These are phyloP conservation scores for Lerema accius DNA, from an alignment of 1,140 invertebrate species.

Conservation along the genomic window DNA sequence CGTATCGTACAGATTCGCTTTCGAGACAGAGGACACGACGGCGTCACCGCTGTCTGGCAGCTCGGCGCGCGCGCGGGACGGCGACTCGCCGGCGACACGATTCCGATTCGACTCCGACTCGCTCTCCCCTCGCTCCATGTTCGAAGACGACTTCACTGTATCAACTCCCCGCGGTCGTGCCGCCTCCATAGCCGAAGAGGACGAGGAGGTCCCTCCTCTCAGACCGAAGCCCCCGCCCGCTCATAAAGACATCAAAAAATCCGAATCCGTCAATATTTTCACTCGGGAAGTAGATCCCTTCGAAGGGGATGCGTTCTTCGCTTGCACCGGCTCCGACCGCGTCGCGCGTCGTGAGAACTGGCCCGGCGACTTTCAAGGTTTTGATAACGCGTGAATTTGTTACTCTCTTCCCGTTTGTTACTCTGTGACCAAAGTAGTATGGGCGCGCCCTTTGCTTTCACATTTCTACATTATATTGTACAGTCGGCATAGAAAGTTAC, in stretches of 20 bases:
- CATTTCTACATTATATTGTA: not conserved
- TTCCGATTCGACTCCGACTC: conserved; percentile 78
- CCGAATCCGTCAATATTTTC: conserved; percentile 94
- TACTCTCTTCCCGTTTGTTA: conserved; percentile 31
- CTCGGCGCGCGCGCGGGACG: conserved; percentile 52
- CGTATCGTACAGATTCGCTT: conserved; percentile 55
- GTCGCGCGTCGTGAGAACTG: conserved; percentile 75
- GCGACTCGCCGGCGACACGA: conserved; percentile 77
- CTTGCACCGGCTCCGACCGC: conserved; percentile 78
- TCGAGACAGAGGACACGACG: conserved; percentile 63
- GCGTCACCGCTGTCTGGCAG: conserved; percentile 66
- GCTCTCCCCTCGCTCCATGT: conserved; percentile 82
- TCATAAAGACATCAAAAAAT: conserved; percentile 88
- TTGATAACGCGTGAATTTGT: conserved; percentile 73
- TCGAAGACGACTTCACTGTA: conserved; percentile 88
- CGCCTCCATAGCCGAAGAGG: conserved; percentile 75
- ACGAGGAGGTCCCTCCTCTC: conserved; percentile 67
- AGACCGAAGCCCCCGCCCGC: conserved; percentile 46
- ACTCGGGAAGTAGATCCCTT: conserved; percentile 90
- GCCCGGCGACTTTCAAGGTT: conserved; percentile 74
- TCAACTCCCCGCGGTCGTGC: conserved; percentile 55
- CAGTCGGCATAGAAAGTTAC: not conserved
- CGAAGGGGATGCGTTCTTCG: conserved; percentile 93
- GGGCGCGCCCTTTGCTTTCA: not conserved
- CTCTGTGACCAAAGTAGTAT: not conserved